phyloP scores from a whole-genome alignment of 2,113 vertebrate species.

The Sigmodon hispidus region DNA sequence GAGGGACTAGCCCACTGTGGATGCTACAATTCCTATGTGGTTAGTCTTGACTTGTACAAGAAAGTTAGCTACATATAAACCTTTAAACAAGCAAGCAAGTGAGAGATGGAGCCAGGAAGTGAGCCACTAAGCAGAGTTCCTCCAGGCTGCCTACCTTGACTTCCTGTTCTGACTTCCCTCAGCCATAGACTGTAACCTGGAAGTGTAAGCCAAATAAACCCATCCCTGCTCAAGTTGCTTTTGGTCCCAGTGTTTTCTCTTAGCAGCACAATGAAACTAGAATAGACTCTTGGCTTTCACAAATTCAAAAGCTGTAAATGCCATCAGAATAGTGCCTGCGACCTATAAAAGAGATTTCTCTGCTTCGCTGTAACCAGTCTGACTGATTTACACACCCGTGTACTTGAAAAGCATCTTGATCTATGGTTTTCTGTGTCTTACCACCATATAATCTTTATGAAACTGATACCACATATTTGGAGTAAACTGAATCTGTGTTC shows the following conservation, averaged over 20 bases:
- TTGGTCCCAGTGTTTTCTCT: background rate
- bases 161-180: background rate
- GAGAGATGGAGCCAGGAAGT: background rate
- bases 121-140: background rate
- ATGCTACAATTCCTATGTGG: background rate
- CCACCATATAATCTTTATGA: background rate
- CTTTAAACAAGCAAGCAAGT: background rate
- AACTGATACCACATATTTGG: background rate
- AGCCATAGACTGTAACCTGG: background rate
- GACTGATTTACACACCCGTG: background rate
- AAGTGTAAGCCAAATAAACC: background rate
- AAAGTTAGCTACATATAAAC: background rate
- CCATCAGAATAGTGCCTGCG: background rate
- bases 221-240: background rate
- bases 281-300: background rate
- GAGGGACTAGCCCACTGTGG: background rate
- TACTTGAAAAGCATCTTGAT: background rate
- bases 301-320: background rate
- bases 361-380: background rate
- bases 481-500: background rate
- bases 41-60: background rate
- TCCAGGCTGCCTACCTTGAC: background rate
- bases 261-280: background rate
- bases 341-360: background rate
- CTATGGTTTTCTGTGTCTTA: background rate